Evolutionary conservation across 2,888 invertebrate genomes (phyloP).

Genomic region (Thereva nobilitata): DNA sequence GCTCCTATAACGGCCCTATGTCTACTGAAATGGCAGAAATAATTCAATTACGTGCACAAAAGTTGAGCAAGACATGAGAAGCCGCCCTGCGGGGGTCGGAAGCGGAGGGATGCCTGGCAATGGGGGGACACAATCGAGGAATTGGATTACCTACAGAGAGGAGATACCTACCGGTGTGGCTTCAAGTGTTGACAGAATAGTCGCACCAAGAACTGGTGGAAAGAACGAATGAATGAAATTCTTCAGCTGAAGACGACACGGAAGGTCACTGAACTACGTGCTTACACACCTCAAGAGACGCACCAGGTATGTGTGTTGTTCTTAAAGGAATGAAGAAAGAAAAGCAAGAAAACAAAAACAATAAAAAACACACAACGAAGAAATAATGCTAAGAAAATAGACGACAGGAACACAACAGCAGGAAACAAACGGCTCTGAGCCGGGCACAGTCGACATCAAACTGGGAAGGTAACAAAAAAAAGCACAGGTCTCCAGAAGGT

Average conservation of each 20-base stretch:
- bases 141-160: too few species aligned
- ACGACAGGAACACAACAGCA: background rate
- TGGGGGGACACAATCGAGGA: too few species aligned
- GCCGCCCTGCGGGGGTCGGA: too few species aligned
- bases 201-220: background rate
- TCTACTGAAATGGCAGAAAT: conserved; percentile 6
- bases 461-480: background rate
- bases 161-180: too few species aligned
- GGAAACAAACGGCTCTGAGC: conserved; percentile 2
- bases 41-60: conserved; percentile 10
- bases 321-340: background rate
- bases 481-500: background rate
- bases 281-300: conserved; percentile 6
- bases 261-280: conserved; percentile 3
- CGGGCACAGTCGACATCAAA: background rate
- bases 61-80: background rate
- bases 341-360: background rate
- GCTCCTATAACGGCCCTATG: conserved; percentile 7
- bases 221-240: background rate
- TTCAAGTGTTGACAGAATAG: too few species aligned
- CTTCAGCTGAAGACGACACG: background rate
- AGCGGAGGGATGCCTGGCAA: too few species aligned
- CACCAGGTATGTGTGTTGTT: background rate
- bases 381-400: too few species aligned
- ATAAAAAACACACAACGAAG: too few species aligned